phyloP scores from a whole-genome alignment of 2,797 vertebrate species.

The Myripristis jacobus region DNA sequence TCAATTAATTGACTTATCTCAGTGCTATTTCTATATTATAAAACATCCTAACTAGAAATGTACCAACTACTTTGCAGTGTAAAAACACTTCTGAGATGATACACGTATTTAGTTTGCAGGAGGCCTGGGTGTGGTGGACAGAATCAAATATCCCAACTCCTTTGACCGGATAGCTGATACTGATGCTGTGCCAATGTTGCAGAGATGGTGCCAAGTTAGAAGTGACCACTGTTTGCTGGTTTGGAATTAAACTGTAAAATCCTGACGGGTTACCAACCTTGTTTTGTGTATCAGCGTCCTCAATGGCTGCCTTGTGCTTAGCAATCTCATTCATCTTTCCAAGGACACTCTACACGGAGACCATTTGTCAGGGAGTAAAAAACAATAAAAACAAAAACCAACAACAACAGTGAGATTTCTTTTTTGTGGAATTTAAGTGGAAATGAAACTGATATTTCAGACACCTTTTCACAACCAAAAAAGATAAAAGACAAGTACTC shows the following conservation, averaged over 20 bases:
- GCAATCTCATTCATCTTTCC: constrained; percentile 96
- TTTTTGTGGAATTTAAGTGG: no score
- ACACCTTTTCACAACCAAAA: no score
- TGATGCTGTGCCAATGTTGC: no score
- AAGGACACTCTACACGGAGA: constrained; percentile 87
- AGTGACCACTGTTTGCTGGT: not conserved
- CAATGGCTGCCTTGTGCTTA: constrained; percentile 92
- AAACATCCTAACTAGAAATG: not conserved
- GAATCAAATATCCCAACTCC: no score
- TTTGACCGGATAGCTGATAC: no score
- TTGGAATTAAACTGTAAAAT: not conserved
- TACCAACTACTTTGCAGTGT: not conserved
- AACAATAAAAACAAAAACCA: not conserved
- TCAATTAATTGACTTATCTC: no score
- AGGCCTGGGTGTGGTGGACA: no score
- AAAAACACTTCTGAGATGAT: not conserved
- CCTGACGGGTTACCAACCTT: constrained; percentile 82
- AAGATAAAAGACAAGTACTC: not conserved
- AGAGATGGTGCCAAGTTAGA: not conserved
- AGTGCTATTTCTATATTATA: no score
- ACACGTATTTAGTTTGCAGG: not conserved
- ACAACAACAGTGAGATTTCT: not conserved
- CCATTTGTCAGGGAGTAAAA: constrained; percentile 8
- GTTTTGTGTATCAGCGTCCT: constrained; percentile 93
- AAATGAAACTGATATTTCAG: no score